Evolutionary conservation across 2,797 vertebrate species (phyloP).

Genomic region (Hippopotamyrus pictus): DNA sequence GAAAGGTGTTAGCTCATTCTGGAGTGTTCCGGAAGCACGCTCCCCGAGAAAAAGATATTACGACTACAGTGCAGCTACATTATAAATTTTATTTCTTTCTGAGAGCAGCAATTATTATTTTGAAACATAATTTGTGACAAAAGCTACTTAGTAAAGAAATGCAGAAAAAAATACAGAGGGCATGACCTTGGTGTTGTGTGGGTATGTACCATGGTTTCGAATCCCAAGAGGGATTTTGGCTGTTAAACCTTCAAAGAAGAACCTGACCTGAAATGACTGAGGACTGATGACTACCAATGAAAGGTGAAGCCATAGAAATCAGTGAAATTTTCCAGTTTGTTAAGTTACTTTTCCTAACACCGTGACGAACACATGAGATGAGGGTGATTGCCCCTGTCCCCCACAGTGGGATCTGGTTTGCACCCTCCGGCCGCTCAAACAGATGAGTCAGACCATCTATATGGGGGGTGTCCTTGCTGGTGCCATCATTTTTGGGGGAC

Average conservation of each 20-base stretch:
- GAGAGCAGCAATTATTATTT: neutral
- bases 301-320: neutral
- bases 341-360: neutral
- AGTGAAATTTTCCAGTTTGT: neutral
- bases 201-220: neutral
- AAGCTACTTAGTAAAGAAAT: neutral
- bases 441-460: conserved; percentile 70
- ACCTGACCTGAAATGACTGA: neutral
- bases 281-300: neutral
- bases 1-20: neutral
- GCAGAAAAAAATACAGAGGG: neutral
- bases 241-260: neutral
- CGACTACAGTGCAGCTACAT: neutral
- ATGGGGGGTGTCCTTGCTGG: conserved; percentile 66
- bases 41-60: neutral
- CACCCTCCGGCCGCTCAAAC: conserved; percentile 57
- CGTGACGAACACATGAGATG: neutral
- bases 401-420: conserved; percentile 64
- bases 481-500: conserved; percentile 59
- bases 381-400: neutral
- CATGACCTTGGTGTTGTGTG: neutral
- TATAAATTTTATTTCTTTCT: neutral
- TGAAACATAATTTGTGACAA: neutral
- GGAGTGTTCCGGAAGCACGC: neutral
- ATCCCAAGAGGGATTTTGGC: neutral